phyloP scores from a whole-genome alignment of 2,797 vertebrate species.

The Acrossocheilus fasciatus region DNA sequence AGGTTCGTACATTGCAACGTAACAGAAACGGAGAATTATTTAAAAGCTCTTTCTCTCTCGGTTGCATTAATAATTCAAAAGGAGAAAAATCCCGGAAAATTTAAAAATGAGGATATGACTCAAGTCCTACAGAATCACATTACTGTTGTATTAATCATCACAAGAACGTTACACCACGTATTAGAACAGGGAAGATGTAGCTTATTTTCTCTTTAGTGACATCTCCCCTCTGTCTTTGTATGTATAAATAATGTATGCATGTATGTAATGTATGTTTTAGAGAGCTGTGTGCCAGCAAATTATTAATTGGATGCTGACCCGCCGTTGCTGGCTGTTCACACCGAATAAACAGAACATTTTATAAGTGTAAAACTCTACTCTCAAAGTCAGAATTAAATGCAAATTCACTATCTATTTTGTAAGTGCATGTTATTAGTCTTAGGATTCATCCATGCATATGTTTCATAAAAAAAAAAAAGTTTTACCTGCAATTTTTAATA shows the following conservation, averaged over 20 bases:
- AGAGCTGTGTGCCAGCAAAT: constrained; percentile 4
- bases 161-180: constrained; percentile 13
- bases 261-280: constrained; percentile 15
- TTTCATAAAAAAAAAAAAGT: neutral
- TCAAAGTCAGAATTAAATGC: neutral
- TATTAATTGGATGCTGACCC: neutral
- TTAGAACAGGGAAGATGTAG: constrained; percentile 8
- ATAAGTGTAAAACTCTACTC: neutral
- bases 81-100: constrained; percentile 20
- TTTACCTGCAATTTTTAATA: neutral
- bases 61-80: constrained; percentile 14
- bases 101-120: constrained; percentile 14
- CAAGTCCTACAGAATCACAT: constrained; percentile 25
- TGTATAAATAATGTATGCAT: neutral
- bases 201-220: constrained; percentile 19
- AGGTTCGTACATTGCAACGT: neutral
- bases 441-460: neutral
- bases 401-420: neutral
- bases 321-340: neutral
- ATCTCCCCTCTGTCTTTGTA: neutral
- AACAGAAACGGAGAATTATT: neutral
- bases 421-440: neutral
- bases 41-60: neutral
- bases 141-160: constrained; percentile 42
- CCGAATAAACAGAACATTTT: neutral